Evolutionary conservation across 37 sponge, comb jelly and placozoan genomes (phyloP), one percentile per base, ranked within the genome.

Genomic region (Agelas oroides): DNA sequence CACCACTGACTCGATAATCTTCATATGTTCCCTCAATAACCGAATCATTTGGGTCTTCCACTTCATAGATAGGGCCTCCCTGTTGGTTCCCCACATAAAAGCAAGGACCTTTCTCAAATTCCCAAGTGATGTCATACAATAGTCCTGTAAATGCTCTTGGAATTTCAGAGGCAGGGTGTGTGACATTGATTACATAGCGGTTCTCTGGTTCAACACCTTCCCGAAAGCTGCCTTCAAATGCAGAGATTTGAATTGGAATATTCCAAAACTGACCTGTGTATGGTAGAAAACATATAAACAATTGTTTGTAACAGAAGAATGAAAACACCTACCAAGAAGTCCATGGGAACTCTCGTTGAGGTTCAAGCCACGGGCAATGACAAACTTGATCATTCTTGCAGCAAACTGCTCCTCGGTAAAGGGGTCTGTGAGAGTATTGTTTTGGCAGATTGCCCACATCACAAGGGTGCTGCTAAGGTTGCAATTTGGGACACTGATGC

Each of bases 211-310:
- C 58, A 0, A 35, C 27, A 12, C 23, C 69, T 2, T 53, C 27
- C 1, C 11, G 6, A 1, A 58, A 24, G 14, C 72, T n/a, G 15
- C 77, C 82, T 37, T 19, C 76, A 54, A 40, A 76, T 0, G 32
- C 25, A 55, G 70, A 11, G 17, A 81, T 35, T 36, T 75, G 23
- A 35, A 88, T 76, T 1, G 89, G 89, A 24, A 88, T 70, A 75
- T 88, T 88, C 89, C 89, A 88, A 59, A 88, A 88, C 38, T 88
- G 89, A 69, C 89, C 89, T 88, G 71, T 59, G 27, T 13, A 41
- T 24, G n/a, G 23, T 32, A 32, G 15, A 30, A 76, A 76, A n/a
- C 3, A 27, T 62, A n/a, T 62, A 13, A 62, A 62, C 24, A 13
- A 13, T 62, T 27, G 28, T 8, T 12, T 46, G 8, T 3, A 46